Evolutionary conservation across 1,140 invertebrate genomes (phyloP).

Genomic region (Agrilus planipennis): DNA sequence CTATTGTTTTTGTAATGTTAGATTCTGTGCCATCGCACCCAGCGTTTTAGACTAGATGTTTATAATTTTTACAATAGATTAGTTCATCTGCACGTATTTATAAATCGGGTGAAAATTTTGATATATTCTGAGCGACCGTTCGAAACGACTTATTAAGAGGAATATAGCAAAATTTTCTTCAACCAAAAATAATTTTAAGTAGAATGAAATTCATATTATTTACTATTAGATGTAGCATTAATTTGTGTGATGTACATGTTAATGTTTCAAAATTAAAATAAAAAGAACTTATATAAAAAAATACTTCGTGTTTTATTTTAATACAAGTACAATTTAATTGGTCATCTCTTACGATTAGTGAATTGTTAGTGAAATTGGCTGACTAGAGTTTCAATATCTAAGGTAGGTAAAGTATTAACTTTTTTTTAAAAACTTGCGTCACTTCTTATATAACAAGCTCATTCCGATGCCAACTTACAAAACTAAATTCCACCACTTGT

Average conservation of each 20-base stretch:
- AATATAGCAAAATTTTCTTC: slow-evolving; percentile 31
- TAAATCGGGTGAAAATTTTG: slow-evolving; percentile 28
- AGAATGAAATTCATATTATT: slow-evolving; percentile 14
- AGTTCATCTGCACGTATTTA: slow-evolving; percentile 15
- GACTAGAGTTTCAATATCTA: too few species aligned
- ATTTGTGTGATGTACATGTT: slow-evolving; percentile 37
- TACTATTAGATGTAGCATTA: slow-evolving; percentile 27
- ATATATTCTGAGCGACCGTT: slow-evolving; percentile 19
- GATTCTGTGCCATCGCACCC: slow-evolving; percentile 27
- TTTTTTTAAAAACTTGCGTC: too few species aligned
- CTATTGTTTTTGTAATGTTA: too few species aligned
- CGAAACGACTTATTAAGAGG: slow-evolving; percentile 6
- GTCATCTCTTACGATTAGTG: too few species aligned
- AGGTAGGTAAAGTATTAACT: too few species aligned
- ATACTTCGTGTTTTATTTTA: slow-evolving; percentile 13
- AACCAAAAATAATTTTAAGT: slow-evolving; percentile 21
- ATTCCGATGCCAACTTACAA: too few species aligned
- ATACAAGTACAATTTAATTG: too few species aligned
- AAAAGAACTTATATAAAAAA: slow-evolving; percentile 28
- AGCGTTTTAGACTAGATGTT: slow-evolving; percentile 30
- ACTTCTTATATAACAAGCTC: too few species aligned
- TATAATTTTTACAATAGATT: slow-evolving; percentile 14
- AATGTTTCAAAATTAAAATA: slow-evolving; percentile 35
- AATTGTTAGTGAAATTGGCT: too few species aligned
- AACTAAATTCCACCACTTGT: slow-evolving; percentile 9